phyloP scores from a whole-genome alignment of 2,888 invertebrate genomes.

The Calephelis perditalis region DNA sequence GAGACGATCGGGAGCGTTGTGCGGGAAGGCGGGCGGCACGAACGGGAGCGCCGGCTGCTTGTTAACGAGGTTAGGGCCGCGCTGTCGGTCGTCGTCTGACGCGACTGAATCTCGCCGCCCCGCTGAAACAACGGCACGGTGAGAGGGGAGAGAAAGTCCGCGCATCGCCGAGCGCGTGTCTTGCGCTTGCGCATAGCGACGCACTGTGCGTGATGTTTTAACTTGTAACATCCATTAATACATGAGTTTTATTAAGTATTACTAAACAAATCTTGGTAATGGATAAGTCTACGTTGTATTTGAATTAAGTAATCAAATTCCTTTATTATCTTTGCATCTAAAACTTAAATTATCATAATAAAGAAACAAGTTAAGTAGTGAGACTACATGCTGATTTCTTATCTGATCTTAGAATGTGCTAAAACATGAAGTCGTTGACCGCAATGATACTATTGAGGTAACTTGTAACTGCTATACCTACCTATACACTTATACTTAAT shows the following conservation, averaged over 20 bases:
- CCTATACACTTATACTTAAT: too few relatives aligned
- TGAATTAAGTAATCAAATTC: too few relatives aligned
- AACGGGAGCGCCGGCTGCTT: constrained; percentile 92
- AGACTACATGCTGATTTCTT: too few relatives aligned
- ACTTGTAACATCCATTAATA: not conserved
- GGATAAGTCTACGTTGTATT: not conserved
- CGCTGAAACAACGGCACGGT: constrained; percentile 52
- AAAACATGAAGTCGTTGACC: too few relatives aligned
- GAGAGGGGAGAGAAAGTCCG: constrained; percentile 64
- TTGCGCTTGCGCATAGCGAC: constrained; percentile 12
- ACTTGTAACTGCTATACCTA: too few relatives aligned
- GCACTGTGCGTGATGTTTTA: constrained; percentile 14
- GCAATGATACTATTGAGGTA: too few relatives aligned
- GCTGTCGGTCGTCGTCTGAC: constrained; percentile 74
- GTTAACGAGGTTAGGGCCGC: constrained; percentile 84
- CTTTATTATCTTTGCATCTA: too few relatives aligned
- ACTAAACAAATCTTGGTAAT: not conserved
- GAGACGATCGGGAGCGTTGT: constrained; percentile 87
- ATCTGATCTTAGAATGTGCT: too few relatives aligned
- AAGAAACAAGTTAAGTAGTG: too few relatives aligned
- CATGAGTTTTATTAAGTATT: not conserved
- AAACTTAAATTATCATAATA: too few relatives aligned
- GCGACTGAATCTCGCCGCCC: constrained; percentile 63
- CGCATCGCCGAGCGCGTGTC: constrained; percentile 51
- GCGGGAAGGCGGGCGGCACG: constrained; percentile 93